These are phyloP conservation scores for Coregonus suidteri DNA, from an alignment of 2,797 vertebrate genomes.

Conservation along the genomic window DNA sequence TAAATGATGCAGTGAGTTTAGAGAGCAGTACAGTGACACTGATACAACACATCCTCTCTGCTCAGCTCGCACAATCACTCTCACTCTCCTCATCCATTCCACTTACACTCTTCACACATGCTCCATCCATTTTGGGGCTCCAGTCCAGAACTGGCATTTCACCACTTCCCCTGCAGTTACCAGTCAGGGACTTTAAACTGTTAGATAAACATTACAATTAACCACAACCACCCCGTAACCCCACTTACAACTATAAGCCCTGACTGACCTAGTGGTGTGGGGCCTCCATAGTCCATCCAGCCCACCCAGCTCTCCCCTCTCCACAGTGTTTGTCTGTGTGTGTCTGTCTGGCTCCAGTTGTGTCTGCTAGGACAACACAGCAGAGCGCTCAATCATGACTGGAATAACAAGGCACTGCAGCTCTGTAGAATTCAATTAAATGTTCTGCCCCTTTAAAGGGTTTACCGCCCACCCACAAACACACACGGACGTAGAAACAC, in stretches of 20 bases:
- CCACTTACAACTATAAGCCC: conserved; percentile 7
- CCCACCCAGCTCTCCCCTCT: conserved; percentile 2
- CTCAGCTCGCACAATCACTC: conserved; percentile 16
- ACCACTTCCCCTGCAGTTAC: conserved; percentile 68
- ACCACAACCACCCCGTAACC: conserved; percentile 15
- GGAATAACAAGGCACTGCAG: conserved; percentile 64
- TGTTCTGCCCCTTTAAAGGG: conserved; percentile 65
- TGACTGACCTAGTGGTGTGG: not conserved
- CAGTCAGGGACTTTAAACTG: conserved; percentile 59
- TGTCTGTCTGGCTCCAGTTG: conserved; percentile 55
- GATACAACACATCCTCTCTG: not conserved
- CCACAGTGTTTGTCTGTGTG: not conserved
- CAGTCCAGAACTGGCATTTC: conserved; percentile 48
- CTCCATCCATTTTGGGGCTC: conserved; percentile 57
- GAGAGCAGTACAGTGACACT: not conserved
- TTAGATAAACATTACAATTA: conserved; percentile 62
- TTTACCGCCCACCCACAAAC: conserved; percentile 48
- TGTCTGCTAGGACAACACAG: conserved; percentile 56
- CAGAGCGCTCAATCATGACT: conserved; percentile 65
- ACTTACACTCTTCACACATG: conserved; percentile 21
- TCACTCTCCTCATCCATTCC: not conserved
- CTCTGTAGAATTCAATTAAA: conserved; percentile 71
- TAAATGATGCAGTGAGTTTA: not conserved
- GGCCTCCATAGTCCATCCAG: not conserved
- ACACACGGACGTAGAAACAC: conserved; percentile 26